Percentiles rank a stretch among this genome's conserved stretches.
These are phyloP conservation scores for Lanius collurio DNA, from an alignment of 2,113 vertebrate genomes.

Conservation along the genomic window DNA sequence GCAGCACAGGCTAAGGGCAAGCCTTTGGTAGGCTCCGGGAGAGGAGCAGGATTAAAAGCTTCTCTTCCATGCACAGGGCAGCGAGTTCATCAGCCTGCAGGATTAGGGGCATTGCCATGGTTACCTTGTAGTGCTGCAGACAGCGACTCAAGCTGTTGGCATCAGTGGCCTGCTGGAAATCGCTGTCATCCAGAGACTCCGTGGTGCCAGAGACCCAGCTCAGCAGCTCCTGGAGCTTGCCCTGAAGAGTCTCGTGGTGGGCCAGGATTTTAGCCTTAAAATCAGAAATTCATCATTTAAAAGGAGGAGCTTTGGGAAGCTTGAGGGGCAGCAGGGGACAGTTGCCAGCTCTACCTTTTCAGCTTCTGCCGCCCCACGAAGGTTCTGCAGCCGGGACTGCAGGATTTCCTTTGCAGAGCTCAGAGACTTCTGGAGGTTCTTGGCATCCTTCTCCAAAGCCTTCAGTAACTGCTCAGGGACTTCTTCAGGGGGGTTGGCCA, in stretches of 20 bases:
- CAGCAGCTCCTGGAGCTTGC: constrained; percentile 76
- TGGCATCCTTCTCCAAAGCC: constrained; percentile 90
- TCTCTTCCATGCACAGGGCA: neutral
- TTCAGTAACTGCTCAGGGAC: constrained; percentile 88
- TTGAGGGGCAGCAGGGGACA: neutral
- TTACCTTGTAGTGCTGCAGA: constrained; percentile 80
- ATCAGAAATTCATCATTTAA: neutral
- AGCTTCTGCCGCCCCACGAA: constrained; percentile 71
- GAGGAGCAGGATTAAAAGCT: constrained; percentile 33
- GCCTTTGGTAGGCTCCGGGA: neutral
- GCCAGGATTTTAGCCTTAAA: constrained; percentile 66
- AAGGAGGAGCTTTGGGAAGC: neutral
- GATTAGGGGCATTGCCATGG: constrained; percentile 47
- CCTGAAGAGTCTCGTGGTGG: constrained; percentile 69
- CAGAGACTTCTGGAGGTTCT: constrained; percentile 86
- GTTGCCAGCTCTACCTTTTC: constrained; percentile 75
- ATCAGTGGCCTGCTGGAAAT: neutral
- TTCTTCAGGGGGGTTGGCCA: constrained; percentile 75
- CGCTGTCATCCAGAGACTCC: constrained; percentile 4
- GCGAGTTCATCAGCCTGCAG: neutral
- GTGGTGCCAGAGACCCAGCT: constrained; percentile 74
- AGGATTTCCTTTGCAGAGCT: constrained; percentile 76
- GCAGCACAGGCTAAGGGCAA: too few relatives aligned
- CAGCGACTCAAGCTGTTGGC: constrained; percentile 48
- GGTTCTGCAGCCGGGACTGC: constrained; percentile 73